Conservation (phyloP, 1,140 invertebrate genomes). For the Psix sp. region DNA sequence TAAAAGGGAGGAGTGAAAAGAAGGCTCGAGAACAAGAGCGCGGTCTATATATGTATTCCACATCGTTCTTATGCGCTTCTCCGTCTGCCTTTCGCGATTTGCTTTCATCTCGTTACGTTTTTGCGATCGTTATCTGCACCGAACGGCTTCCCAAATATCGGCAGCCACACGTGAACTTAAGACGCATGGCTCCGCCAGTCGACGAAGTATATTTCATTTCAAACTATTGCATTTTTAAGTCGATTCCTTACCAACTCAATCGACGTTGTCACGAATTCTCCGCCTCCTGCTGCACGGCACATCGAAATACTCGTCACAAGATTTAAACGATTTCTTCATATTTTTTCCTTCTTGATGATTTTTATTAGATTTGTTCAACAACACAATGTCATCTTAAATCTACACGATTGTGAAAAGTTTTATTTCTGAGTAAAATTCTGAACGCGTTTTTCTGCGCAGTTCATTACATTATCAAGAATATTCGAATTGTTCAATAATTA, state of each 20-base stretch:
- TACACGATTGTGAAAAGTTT: too few species aligned
- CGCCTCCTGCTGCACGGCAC: constrained; percentile 30
- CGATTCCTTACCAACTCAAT: constrained; percentile 38
- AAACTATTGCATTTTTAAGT: constrained; percentile 48
- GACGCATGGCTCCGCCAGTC: constrained; percentile 23
- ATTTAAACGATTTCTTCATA: too few species aligned
- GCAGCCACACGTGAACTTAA: constrained; percentile 16
- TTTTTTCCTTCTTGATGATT: too few species aligned
- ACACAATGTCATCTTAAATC: too few species aligned
- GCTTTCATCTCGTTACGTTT: constrained; percentile 76
- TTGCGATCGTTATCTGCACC: constrained; percentile 54
- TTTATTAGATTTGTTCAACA: too few species aligned
- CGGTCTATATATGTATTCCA: constrained; percentile 76
- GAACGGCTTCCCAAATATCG: constrained; percentile 61
- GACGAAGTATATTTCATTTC: constrained; percentile 35
- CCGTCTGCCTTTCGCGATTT: constrained; percentile 66
- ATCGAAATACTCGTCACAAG: background rate
- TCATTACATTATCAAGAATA: too few species aligned
- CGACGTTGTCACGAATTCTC: constrained; percentile 49
- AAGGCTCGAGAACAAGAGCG: constrained; percentile 52
- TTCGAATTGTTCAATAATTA: too few species aligned
- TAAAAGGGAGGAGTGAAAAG: constrained; percentile 47
- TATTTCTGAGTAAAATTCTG: too few species aligned
- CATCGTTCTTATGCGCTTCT: constrained; percentile 67
- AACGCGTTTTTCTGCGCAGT: too few species aligned